Base-by-base conservation (phyloP, 37 sponge, comb jelly and placozoan genomes). In the Petrosia ficiformis region DNA sequence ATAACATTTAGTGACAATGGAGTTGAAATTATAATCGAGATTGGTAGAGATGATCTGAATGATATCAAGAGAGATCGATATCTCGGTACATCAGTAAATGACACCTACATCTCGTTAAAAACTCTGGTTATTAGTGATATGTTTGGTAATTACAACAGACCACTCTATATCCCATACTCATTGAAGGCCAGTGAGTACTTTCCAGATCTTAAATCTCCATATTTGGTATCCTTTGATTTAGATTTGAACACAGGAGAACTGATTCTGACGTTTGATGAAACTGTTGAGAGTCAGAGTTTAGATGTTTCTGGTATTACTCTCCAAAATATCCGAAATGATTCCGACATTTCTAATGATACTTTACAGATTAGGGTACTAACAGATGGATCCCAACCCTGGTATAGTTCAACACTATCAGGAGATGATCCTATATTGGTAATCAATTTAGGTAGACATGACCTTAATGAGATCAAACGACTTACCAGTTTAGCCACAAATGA, bases 211-310 rank as follows among this genome's bases (percentile, higher is more conserved):
- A 65, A 42, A 3, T 14, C 4, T 59, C 86, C 86, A 1, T 85
- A 76, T 56, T 72, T 93, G 5, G 66, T 85, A 14, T 65, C 65
- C 28, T 93, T 82, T 74, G 80, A 79, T 38, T 76, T 93, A 0
- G 77, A 93, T 48, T 73, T 93, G 42, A 79, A 95, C 57, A 52
- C 73, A 3, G 89, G 92, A 0, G 57, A 79, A 39, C 73, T 95
- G 22, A 64, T 80, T 6, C 82, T 95, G 10, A 87, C 90, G 10
- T 95, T 95, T 74, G 92, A 91, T 71, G 92, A 95, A 78, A 91
- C 92, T 10, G 87, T 95, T 1, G 84, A 85, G 29, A 80, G 82
- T 3, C 31, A 67, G 14, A 76, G 65, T 40, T 74, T 95, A 2
- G 36, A 65, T 65, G 81, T 95, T 2, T 69, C 44, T 31, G 77